Conservation (phyloP, 2,113 vertebrate genomes). For the Hydropotes inermis region DNA sequence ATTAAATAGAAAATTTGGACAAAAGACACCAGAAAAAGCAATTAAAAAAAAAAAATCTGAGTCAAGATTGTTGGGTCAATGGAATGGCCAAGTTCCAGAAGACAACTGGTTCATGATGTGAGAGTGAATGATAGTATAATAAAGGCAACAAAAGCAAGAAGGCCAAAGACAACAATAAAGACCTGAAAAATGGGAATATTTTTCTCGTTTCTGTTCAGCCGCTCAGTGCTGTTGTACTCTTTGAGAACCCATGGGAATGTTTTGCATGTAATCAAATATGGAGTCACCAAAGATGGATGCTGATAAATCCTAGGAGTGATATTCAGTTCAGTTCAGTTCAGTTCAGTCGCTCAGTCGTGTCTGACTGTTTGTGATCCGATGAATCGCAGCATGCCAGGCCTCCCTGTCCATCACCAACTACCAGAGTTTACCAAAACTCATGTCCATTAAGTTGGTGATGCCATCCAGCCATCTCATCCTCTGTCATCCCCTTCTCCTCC, state of each 20-base stretch:
- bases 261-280: background rate
- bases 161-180: background rate
- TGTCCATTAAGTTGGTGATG: too few species aligned
- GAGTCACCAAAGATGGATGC: background rate
- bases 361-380: too few species aligned
- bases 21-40: background rate
- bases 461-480: too few species aligned
- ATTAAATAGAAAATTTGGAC: background rate
- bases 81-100: background rate
- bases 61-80: background rate
- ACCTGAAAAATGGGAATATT: background rate
- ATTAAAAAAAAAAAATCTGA: background rate
- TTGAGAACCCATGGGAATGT: fast-evolving
- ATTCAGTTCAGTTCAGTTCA: too few species aligned
- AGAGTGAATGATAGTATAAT: background rate
- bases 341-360: too few species aligned
- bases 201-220: background rate
- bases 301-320: background rate
- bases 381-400: too few species aligned
- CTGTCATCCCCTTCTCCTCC: too few species aligned
- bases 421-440: too few species aligned
- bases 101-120: background rate
- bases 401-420: too few species aligned
- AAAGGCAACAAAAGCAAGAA: background rate
- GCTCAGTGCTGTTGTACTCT: fast-evolving